Percentiles rank a stretch among this genome's conserved stretches.
These are phyloP conservation scores for Apostichopus parvimensis DNA, from an alignment of 35 echinoderm and acorn worm genomes.

Conservation along the genomic window DNA sequence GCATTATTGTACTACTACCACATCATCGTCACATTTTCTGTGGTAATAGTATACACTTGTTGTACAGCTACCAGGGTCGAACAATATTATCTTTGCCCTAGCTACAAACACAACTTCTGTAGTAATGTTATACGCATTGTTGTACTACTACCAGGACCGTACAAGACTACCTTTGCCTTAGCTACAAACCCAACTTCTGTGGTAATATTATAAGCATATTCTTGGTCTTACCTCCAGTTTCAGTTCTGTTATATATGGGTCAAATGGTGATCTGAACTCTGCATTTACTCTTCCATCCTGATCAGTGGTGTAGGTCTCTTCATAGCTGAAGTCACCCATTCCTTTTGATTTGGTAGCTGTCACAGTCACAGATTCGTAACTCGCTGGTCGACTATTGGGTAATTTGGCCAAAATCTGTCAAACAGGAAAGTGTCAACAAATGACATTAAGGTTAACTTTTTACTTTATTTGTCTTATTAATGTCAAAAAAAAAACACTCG, in stretches of 20 bases:
- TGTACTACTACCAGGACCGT: too few relatives aligned
- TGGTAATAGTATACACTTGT: too few relatives aligned
- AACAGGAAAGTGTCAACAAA: not conserved
- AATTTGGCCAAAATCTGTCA: slow-evolving; percentile 14
- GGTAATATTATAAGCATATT: not conserved
- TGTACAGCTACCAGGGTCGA: too few relatives aligned
- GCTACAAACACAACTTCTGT: too few relatives aligned
- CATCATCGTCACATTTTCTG: too few relatives aligned
- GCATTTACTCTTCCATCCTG: not conserved
- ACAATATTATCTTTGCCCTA: too few relatives aligned
- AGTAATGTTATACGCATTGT: too few relatives aligned
- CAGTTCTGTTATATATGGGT: slow-evolving; percentile 32
- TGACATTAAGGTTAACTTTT: not conserved
- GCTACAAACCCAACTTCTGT: too few relatives aligned
- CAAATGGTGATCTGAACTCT: not conserved
- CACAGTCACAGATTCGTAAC: not conserved
- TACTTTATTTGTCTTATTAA: not conserved
- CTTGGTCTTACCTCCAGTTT: not conserved
- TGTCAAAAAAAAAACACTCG: too few relatives aligned
- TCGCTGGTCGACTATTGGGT: not conserved
- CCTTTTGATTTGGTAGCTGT: not conserved
- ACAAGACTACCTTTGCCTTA: not conserved
- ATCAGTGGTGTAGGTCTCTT: not conserved
- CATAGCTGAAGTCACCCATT: not conserved
- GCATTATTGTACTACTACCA: too few relatives aligned